Base-by-base conservation (phyloP, 2,113 vertebrate species). In the Leptobrachium ailaonicum region DNA sequence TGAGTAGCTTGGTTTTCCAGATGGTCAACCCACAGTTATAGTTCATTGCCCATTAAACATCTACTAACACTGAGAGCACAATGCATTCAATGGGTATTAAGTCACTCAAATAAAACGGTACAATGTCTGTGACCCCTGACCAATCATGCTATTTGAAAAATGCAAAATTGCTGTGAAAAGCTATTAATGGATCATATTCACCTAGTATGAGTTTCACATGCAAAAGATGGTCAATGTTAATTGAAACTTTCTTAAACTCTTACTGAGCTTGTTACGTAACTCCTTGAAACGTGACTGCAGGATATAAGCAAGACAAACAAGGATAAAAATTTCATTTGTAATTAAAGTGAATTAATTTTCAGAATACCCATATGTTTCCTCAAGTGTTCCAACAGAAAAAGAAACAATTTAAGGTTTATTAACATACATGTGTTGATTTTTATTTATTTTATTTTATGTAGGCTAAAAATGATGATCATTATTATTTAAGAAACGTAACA, bases 1-100 rank as follows among this genome's bases (percentile, higher is more conserved):
- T 89, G 82, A 87, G 83, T 71, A 85, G 84, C 83, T 89, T 88
- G 80, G 88, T 88, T 89, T 90, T 87, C 88, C 86, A 89, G 86
- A 85, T 86, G 83, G 83, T 79, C 84, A 84, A 79, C 79, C 54
- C 83, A 83, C 80, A 87, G 84, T 84, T 85, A 84, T 83, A 86
- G 79, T 85, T 89, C 83, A 85, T 40, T 72, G 79, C 62, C 82
- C 84, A 82, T 85, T 86, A 80, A 81, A 88, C 84, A 70, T 85
- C 75, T 85, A 85, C 70, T 82, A 32, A 41, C 75, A 77, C 76
- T 83, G 71, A 83, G 75, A 88, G 88, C 86, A 79, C 70, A 83
- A 79, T 69, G 2, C 64, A 54, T 72, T 82, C 85, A 85, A 82
- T 81, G 79, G 85, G 67, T 73, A 68, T 63, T 58, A 76, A 79